phyloP scores from a whole-genome alignment of 2,888 invertebrate genomes.

The Syrista parreyssii region DNA sequence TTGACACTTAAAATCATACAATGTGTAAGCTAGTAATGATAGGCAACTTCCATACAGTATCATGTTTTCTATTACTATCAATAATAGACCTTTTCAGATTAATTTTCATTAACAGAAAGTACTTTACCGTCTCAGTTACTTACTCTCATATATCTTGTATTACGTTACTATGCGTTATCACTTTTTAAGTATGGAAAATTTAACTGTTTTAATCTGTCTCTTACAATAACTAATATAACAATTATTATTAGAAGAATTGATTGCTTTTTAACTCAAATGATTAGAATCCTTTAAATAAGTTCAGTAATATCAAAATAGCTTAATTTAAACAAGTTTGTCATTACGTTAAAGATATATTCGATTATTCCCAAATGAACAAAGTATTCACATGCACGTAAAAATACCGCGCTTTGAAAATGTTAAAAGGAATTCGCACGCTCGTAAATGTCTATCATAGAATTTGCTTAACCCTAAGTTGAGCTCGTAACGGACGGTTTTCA shows the following conservation, averaged over 20 bases:
- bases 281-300: not conserved
- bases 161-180: not conserved
- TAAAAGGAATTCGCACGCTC: not conserved
- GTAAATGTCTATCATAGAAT: not conserved
- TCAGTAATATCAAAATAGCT: not conserved
- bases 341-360: no score
- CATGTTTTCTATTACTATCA: not conserved
- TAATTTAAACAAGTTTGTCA: no score
- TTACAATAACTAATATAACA: no score
- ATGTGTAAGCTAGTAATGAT: not conserved
- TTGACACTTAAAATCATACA: not conserved
- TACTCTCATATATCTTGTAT: not conserved
- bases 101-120: not conserved
- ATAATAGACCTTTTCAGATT: not conserved
- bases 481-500: constrained; percentile 10
- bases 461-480: constrained; percentile 12
- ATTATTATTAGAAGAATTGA: not conserved
- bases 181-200: no score
- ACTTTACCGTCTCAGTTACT: not conserved
- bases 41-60: not conserved
- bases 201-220: no score
- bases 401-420: not conserved
- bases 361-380: no score
- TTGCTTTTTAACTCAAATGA: not conserved
- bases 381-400: not conserved